Base-by-base conservation (phyloP, 1,140 invertebrate genomes). In the Leptinotarsa defecta region DNA sequence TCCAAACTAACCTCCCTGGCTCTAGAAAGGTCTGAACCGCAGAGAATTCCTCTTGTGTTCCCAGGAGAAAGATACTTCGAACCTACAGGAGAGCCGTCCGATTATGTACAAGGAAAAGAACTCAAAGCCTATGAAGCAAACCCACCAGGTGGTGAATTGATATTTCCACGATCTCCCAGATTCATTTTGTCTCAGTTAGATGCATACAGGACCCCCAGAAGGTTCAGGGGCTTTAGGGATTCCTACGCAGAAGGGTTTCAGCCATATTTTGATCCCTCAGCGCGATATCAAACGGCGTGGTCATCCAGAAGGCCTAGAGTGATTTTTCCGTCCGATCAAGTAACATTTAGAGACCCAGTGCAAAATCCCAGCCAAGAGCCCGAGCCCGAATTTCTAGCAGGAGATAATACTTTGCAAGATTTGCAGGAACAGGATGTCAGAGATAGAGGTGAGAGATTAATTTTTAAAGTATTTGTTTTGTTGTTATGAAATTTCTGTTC, bases 321-420 rank as follows among this genome's bases (percentile, higher is more conserved):
- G 4, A 86, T 86, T 64, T 86, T 86, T 77, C 85, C 85, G 15
- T 83, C 83, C 48, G 85, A 86, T 79, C 70, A 84, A 73, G 84
- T 86, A 11, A 79, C 82, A 2, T 86, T 86, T 74, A 79, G 82
- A 49, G 85, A 86, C 48, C 80, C 80, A 13, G 73, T 76, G 48
- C 64, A 74, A 48, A 80, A 64, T 75, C 43, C 48, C 22, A 57
- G 52, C n/a, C 75, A 70, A n/a, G 77, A 73, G 63, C 78, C 79
- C 49, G 84, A 85, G 68, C 70, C 79, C 2, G 85, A 86, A 75
- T 84, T 80, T 78, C 78, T 86, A 63, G 81, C 82, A 5, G 81
- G 79, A 20, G 85, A 86, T 77, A 79, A 78, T 57, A 81, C 77
- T 75, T 79, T 86, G 68, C 85, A 86, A 74, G 84, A 86, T 79